Base-by-base conservation (phyloP, 2,113 vertebrate species). In the Coregonus clupeaformis region DNA sequence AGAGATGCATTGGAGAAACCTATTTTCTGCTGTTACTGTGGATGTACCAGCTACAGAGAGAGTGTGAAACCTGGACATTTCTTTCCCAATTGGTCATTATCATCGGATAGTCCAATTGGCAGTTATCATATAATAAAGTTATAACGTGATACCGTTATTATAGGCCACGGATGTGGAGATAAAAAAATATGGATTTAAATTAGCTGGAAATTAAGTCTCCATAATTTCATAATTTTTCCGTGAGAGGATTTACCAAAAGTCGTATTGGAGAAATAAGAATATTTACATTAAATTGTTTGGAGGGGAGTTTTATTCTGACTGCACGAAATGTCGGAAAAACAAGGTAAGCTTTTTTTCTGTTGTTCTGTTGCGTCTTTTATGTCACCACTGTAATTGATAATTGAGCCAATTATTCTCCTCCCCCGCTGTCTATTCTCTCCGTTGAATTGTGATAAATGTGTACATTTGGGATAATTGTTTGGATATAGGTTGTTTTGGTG, bases 241-340 rank as follows among this genome's bases (percentile, higher is more conserved):
- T 77, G 65, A 73, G 63, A 70, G 52, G 45, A 67, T 68, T 32
- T 64, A 63, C 76, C 76, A 25, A 80, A 80, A 77, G 78, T 12
- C 81, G 77, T 73, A 78, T 73, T 83, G 68, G 77, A 62, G 59
- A 22, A 77, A 76, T 20, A 73, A 62, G 25, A 47, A 24, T 65
- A 3, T 36, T 75, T 47, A 24, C 60, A 68, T 62, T 59, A 16
- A 68, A 78, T 22, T 68, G 14, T 20, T 14, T 79, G 75, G 75
- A 75, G 71, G 77, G 79, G 66, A 84, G 80, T 57, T 22, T 72
- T 25, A 68, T 42, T 52, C 59, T 29, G 68, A 80, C 73, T 74
- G 49, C 78, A 72, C 86, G 82, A 72, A 32, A 94, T 94, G 93
- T 92, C 93, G 77, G 92, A 90, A 78, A 94, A 94, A 88, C 92